These are phyloP conservation scores for Netelia fuscicornis DNA, from an alignment of 2,888 invertebrate genomes.

Conservation along the genomic window DNA sequence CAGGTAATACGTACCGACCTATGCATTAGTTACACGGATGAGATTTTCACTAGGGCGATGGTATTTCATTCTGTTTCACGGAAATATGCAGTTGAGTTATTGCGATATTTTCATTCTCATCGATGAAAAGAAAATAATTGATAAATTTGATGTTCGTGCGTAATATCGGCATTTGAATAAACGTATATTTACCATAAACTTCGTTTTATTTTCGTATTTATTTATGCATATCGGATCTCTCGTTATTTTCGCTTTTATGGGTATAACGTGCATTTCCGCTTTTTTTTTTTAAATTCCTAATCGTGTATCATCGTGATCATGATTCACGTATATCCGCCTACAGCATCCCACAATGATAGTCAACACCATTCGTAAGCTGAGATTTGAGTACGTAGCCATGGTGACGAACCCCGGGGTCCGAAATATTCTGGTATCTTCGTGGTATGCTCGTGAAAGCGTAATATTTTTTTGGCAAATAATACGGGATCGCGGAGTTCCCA, in stretches of 20 bases:
- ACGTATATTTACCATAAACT: no score
- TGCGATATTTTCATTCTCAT: not conserved
- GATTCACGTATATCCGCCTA: no score
- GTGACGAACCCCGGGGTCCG: not conserved
- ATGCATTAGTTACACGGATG: constrained; percentile 17
- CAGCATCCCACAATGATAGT: no score
- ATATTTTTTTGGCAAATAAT: constrained; percentile 41
- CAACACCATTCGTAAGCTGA: not conserved
- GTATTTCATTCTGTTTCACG: not conserved
- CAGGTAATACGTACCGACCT: not conserved
- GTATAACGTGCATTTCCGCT: no score
- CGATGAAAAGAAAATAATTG: not conserved
- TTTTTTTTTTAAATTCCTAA: no score
- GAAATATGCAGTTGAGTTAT: not conserved
- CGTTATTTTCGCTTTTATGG: no score
- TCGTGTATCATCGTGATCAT: no score
- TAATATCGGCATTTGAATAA: no score
- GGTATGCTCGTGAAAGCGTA: constrained; percentile 13
- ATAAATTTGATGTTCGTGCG: no score
- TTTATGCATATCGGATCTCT: no score
- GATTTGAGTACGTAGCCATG: not conserved
- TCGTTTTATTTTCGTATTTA: no score
- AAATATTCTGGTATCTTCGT: constrained; percentile 14
- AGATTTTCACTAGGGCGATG: constrained; percentile 6
- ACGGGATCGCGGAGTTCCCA: constrained; percentile 4